Evolutionary conservation across 2,797 vertebrate species (phyloP).

Genomic region (Champsocephalus esox): DNA sequence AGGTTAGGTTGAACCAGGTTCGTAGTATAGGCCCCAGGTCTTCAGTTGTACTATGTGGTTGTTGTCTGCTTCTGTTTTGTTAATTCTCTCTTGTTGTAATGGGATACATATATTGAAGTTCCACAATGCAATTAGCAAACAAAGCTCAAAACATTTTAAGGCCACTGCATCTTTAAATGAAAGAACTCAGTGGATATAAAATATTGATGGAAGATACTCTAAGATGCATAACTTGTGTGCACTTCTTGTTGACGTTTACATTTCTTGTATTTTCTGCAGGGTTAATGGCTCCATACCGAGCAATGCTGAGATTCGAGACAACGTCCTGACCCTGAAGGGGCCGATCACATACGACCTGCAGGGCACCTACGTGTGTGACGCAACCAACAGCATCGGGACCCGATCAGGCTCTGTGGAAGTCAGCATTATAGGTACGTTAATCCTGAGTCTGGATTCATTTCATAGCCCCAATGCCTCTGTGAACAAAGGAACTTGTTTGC

Average conservation of each 20-base stretch:
- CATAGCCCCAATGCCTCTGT: not conserved
- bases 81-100: not conserved
- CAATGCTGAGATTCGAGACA: slow-evolving; percentile 90
- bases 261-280: slow-evolving; percentile 72
- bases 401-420: slow-evolving; percentile 92
- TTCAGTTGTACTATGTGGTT: not conserved
- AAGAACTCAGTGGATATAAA: not conserved
- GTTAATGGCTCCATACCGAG: slow-evolving; percentile 92
- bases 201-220: not conserved
- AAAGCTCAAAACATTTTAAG: too few species aligned
- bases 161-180: not conserved
- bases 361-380: slow-evolving; percentile 94
- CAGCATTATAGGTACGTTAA: slow-evolving; percentile 92
- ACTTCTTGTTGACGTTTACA: not conserved
- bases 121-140: not conserved
- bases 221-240: not conserved
- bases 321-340: slow-evolving; percentile 91
- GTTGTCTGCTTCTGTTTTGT: not conserved
- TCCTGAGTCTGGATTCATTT: not conserved
- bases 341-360: slow-evolving; percentile 91
- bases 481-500: not conserved
- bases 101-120: too few species aligned
- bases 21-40: too few species aligned
- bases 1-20: too few species aligned
- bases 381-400: slow-evolving; percentile 94